Evolutionary conservation across 2,888 invertebrate genomes (phyloP).

Genomic region (Esperia sulphurella): DNA sequence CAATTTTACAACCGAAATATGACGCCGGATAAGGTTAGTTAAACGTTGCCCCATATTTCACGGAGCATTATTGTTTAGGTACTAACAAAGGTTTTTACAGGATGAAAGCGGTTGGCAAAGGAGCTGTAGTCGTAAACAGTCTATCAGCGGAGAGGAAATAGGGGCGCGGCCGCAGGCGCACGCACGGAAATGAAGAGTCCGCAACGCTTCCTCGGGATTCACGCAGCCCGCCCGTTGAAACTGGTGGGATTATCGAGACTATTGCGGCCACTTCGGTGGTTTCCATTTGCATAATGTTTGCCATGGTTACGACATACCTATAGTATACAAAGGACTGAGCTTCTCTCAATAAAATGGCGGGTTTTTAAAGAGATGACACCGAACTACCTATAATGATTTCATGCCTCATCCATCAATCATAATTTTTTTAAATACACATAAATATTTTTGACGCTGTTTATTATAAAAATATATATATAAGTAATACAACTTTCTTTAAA

Average conservation of each 20-base stretch:
- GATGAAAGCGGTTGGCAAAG: slow-evolving; percentile 14
- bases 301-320: no score
- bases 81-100: slow-evolving; percentile 2
- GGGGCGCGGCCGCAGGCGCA: slow-evolving; percentile 40
- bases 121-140: slow-evolving; percentile 39
- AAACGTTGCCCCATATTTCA: neutral
- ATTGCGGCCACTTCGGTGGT: neutral
- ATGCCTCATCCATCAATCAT: no score
- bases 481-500: no score
- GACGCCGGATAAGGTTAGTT: neutral
- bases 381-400: no score
- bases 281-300: neutral
- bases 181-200: slow-evolving; percentile 57
- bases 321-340: no score
- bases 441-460: no score
- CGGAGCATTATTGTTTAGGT: neutral
- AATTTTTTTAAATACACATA: no score
- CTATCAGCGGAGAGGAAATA: slow-evolving; percentile 47
- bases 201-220: slow-evolving; percentile 26
- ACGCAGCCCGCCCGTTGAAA: neutral
- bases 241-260: neutral
- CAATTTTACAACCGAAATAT: neutral
- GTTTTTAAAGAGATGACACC: no score
- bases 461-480: no score
- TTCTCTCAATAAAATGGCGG: no score